A percentile compares a stretch with the other conserved stretches of the same genome.
phyloP scores from a whole-genome alignment of 2,797 vertebrate species.

The Tinamus major region DNA sequence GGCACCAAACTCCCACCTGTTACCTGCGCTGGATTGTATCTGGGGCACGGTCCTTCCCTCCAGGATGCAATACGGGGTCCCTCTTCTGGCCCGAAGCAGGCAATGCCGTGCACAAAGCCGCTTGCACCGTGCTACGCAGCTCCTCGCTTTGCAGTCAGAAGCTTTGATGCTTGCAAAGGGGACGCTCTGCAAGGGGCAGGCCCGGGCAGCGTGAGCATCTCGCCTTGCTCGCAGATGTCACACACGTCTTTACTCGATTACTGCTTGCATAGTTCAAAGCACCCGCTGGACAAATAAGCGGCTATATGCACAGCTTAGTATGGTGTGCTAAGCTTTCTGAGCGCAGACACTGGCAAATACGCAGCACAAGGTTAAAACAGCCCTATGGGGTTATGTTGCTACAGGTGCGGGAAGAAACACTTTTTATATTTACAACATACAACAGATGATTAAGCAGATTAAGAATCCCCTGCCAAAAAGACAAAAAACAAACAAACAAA shows the following conservation, averaged over 20 bases:
- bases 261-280: too few relatives aligned
- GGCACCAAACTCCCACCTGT: too few relatives aligned
- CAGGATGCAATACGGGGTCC: neutral
- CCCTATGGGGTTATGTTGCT: fast-evolving
- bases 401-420: fast-evolving
- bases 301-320: too few relatives aligned
- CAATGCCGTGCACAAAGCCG: neutral
- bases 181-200: too few relatives aligned
- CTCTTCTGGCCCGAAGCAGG: neutral
- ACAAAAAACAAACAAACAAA: too few relatives aligned
- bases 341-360: too few relatives aligned
- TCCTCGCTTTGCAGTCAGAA: neutral
- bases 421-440: fast-evolving
- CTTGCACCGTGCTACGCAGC: too few relatives aligned
- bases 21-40: neutral
- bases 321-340: too few relatives aligned
- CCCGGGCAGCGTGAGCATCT: neutral
- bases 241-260: neutral
- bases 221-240: neutral
- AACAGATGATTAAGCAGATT: neutral
- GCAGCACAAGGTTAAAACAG: neutral
- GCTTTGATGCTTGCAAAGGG: too few relatives aligned
- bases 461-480: too few relatives aligned
- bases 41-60: too few relatives aligned
- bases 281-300: too few relatives aligned